Evolutionary conservation across 2,888 invertebrate genomes (phyloP).

Genomic region (Dendrolimus pini): DNA sequence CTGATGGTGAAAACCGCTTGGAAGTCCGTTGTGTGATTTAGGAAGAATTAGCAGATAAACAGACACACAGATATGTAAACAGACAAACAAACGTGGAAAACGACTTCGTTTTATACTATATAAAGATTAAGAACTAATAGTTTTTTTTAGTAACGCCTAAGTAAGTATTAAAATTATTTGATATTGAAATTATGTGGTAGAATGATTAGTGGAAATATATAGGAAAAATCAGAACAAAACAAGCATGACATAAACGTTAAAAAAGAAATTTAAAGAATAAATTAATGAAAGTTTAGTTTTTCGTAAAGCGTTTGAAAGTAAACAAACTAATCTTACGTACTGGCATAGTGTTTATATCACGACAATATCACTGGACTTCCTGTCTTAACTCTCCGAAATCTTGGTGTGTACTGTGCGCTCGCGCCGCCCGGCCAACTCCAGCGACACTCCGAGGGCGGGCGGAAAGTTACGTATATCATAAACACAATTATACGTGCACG

Average conservation of each 20-base stretch:
- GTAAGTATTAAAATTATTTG: too few species aligned
- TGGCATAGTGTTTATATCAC: constrained; percentile 50
- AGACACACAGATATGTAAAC: too few species aligned
- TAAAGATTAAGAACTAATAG: too few species aligned
- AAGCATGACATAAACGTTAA: background rate
- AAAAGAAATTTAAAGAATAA: background rate
- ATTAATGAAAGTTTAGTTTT: background rate
- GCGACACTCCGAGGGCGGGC: constrained; percentile 45
- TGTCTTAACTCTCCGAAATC: constrained; percentile 5
- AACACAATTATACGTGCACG: background rate
- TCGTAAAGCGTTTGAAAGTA: constrained; percentile 13
- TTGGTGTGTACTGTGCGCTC: constrained; percentile 28
- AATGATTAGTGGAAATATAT: too few species aligned
- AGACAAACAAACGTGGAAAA: too few species aligned
- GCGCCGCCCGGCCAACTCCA: constrained; percentile 57
- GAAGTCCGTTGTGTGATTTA: too few species aligned
- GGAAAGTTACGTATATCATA: constrained; percentile 13
- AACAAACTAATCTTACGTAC: constrained; percentile 40
- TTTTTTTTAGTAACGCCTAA: too few species aligned
- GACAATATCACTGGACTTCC: constrained; percentile 35
- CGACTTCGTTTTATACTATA: too few species aligned
- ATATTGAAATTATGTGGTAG: too few species aligned
- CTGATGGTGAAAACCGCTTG: too few species aligned
- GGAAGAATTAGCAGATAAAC: too few species aligned
- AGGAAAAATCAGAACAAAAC: too few species aligned